phyloP scores from a whole-genome alignment of 2,113 vertebrate species.

The Micromys minutus region DNA sequence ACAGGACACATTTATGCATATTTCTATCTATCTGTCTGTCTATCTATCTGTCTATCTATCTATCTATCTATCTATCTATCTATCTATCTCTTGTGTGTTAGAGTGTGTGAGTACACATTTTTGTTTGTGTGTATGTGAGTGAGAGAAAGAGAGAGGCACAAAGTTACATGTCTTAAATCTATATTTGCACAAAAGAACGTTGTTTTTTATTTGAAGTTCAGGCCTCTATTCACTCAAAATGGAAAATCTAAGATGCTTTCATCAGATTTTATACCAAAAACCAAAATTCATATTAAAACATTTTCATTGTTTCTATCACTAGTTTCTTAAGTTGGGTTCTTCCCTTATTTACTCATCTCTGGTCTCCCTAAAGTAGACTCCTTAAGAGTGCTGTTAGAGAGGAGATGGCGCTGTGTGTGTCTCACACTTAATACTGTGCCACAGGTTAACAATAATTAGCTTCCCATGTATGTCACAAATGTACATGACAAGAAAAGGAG shows the following conservation, averaged over 20 bases:
- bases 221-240: not conserved
- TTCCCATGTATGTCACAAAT: not conserved
- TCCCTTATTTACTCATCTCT: not conserved
- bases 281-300: not conserved
- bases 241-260: not conserved
- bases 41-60: not conserved
- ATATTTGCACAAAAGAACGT: slow-evolving; percentile 14
- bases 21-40: not conserved
- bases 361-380: not conserved
- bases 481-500: not conserved
- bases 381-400: not conserved
- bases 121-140: not conserved
- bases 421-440: not conserved
- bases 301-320: not conserved
- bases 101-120: not conserved
- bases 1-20: not conserved
- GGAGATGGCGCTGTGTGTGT: not conserved
- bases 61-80: not conserved
- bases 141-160: not conserved
- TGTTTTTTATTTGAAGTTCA: not conserved
- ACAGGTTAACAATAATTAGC: not conserved
- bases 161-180: not conserved
- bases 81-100: not conserved
- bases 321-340: not conserved
- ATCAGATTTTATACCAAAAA: slow-evolving; percentile 24